Evolutionary conservation across 1,140 invertebrate genomes (phyloP).

Genomic region (Pinna nobilis): DNA sequence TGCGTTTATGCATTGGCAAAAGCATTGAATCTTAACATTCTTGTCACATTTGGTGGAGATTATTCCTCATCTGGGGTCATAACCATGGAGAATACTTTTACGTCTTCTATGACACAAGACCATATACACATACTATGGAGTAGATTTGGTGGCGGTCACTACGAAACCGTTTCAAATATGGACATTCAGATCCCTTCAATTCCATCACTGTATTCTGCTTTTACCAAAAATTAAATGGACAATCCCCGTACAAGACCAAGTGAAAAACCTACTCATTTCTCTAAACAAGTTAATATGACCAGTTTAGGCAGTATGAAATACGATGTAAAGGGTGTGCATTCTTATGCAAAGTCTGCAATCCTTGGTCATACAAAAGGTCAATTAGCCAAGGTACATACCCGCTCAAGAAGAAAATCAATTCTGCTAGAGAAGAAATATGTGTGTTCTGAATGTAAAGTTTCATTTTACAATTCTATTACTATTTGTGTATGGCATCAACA

Average conservation of each 20-base stretch:
- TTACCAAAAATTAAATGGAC: background rate
- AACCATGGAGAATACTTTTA: constrained; percentile 11
- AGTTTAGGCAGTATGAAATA: background rate
- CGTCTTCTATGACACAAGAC: background rate
- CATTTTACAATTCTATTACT: background rate
- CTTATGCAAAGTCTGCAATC: background rate
- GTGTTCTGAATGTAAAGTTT: background rate
- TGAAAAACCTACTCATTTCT: background rate
- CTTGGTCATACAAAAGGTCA: background rate
- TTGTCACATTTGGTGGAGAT: constrained; percentile 18
- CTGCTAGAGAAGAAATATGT: background rate
- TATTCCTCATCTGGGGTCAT: background rate
- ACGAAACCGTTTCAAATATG: constrained; percentile 6
- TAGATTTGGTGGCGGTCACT: constrained; percentile 16
- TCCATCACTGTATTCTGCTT: background rate
- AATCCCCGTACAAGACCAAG: background rate
- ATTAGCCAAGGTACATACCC: too few species aligned
- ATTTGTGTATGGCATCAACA: constrained; percentile 6
- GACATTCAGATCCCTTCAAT: background rate
- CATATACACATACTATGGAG: constrained; percentile 14
- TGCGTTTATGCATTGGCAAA: constrained; percentile 10
- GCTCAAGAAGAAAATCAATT: background rate
- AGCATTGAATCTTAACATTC: constrained; percentile 13
- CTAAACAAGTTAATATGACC: background rate
- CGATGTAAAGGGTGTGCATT: background rate